phyloP scores from a whole-genome alignment of 2,888 invertebrate species.

The Aplocera efformata region DNA sequence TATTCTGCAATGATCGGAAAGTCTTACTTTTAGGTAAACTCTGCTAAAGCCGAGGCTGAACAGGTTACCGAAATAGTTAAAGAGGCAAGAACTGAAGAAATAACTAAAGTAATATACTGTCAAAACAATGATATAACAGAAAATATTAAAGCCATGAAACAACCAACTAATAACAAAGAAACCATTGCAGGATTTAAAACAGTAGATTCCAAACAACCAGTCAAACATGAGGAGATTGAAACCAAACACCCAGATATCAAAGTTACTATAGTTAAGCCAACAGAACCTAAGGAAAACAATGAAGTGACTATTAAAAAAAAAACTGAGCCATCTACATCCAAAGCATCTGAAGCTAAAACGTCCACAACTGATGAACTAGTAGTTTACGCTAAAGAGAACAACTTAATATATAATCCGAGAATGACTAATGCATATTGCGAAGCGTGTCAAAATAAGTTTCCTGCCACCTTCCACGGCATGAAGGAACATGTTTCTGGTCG shows the following conservation, averaged over 20 bases:
- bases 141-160: too few relatives aligned
- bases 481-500: slow-evolving; percentile 41
- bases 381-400: slow-evolving; percentile 32
- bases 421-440: slow-evolving; percentile 33
- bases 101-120: too few relatives aligned
- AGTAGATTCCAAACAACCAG: slow-evolving; percentile 2
- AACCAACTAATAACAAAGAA: slow-evolving; percentile 7
- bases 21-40: too few relatives aligned
- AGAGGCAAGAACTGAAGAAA: neutral
- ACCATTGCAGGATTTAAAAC: slow-evolving; percentile 10
- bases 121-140: too few relatives aligned
- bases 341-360: too few relatives aligned
- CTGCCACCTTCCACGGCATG: slow-evolving; percentile 34
- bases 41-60: neutral
- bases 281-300: neutral
- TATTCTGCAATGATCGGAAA: too few relatives aligned
- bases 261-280: slow-evolving; percentile 1
- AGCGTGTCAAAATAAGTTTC: slow-evolving; percentile 32
- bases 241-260: neutral
- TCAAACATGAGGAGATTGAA: neutral
- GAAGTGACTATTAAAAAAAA: too few relatives aligned
- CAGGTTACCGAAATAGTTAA: neutral
- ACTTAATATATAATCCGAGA: slow-evolving; percentile 32
- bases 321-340: too few relatives aligned
- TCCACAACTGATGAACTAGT: slow-evolving; percentile 6